phyloP scores from a whole-genome alignment of 2,113 vertebrate species.

The Falco punctatus region DNA sequence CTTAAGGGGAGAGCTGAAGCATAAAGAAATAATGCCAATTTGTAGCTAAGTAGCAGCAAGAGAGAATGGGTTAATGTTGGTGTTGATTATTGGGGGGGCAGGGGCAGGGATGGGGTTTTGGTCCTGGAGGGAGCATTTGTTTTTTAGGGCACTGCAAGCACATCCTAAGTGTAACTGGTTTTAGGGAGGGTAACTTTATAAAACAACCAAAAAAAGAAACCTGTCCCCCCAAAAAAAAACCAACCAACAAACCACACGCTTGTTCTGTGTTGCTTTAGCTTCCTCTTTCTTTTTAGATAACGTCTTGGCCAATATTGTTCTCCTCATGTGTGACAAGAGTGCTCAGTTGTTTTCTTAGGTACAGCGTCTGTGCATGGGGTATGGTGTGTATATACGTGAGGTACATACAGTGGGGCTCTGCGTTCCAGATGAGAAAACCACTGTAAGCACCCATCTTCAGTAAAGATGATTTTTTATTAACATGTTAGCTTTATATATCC shows the following conservation, averaged over 20 bases:
- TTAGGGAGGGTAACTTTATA: background rate
- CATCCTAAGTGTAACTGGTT: background rate
- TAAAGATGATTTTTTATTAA: background rate
- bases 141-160: background rate
- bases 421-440: background rate
- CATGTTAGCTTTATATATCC: background rate
- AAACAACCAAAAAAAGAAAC: background rate
- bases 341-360: background rate
- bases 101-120: background rate
- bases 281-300: background rate
- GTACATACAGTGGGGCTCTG: fast-evolving
- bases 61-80: background rate
- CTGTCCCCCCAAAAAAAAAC: background rate
- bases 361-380: fast-evolving
- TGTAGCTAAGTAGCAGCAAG: background rate
- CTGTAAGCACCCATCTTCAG: background rate
- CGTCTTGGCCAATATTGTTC: background rate
- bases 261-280: background rate
- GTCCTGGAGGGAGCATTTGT: background rate
- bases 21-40: background rate
- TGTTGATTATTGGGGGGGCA: background rate
- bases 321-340: background rate
- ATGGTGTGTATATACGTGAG: background rate
- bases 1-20: background rate
- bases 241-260: background rate